These are phyloP conservation scores for Hypsopygia costalis DNA, from an alignment of 2,888 invertebrate genomes.

Conservation along the genomic window DNA sequence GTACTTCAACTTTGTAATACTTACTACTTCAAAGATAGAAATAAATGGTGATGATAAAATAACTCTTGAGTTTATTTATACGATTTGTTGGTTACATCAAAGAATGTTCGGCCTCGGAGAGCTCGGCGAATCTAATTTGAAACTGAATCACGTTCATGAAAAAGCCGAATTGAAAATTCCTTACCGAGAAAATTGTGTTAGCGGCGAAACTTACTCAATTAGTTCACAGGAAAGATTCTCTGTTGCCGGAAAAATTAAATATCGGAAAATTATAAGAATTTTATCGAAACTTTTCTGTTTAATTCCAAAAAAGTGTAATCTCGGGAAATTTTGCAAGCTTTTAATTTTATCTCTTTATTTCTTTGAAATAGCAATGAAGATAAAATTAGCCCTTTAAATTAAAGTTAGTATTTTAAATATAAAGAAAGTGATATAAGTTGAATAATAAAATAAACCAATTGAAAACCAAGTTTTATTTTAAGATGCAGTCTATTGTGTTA, in stretches of 20 bases:
- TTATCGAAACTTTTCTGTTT: no score
- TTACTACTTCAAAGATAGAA: not conserved
- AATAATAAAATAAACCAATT: no score
- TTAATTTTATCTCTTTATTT: no score
- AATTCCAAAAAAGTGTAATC: no score
- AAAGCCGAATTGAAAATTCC: constrained; percentile 31
- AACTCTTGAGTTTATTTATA: constrained; percentile 15
- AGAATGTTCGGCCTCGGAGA: constrained; percentile 22
- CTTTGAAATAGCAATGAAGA: no score
- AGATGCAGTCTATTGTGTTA: no score
- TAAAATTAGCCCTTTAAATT: no score
- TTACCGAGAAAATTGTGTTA: constrained; percentile 36
- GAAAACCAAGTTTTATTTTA: no score
- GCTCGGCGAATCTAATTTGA: constrained; percentile 28
- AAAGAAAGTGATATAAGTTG: no score
- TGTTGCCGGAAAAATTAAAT: constrained; percentile 12
- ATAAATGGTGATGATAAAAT: not conserved
- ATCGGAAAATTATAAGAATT: not conserved
- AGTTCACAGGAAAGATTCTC: constrained; percentile 27
- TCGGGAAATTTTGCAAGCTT: no score
- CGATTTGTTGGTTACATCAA: constrained; percentile 25
- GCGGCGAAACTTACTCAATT: constrained; percentile 36
- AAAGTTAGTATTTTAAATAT: no score
- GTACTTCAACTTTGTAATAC: no score
- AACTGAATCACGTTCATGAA: constrained; percentile 26